Conservation (phyloP, 2,113 vertebrate species). For the Phrynosoma blainvillii region DNA sequence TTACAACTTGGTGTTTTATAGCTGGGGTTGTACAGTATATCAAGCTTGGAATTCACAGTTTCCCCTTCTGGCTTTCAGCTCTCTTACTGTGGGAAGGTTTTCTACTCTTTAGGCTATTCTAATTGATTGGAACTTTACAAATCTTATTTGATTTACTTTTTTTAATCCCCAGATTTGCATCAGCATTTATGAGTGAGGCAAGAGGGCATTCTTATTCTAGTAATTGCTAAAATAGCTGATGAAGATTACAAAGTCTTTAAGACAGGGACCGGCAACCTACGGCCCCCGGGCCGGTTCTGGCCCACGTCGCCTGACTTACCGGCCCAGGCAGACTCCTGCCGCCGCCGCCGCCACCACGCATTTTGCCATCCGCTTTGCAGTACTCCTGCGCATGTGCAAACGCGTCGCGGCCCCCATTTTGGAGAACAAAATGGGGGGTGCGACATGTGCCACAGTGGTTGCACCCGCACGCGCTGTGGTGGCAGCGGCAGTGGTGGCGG, state of each 20-base stretch:
- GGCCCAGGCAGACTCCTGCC: no score
- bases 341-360: no score
- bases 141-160: not conserved
- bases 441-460: no score
- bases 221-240: not conserved
- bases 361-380: no score
- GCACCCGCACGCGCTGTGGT: no score
- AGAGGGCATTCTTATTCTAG: not conserved
- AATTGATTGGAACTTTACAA: not conserved
- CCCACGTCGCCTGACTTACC: no score
- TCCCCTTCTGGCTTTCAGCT: not conserved
- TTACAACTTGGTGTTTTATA: not conserved
- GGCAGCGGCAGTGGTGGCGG: no score
- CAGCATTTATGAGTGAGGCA: not conserved
- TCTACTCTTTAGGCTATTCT: not conserved
- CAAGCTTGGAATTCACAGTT: not conserved
- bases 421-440: no score
- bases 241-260: slow-evolving; percentile 1
- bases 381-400: no score
- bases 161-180: not conserved
- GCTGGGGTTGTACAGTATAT: not conserved
- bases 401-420: no score
- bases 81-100: not conserved
- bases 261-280: no score
- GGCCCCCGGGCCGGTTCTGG: no score